These are phyloP conservation scores for Ectemnius lituratus DNA, from an alignment of 2,888 invertebrate genomes.

Conservation along the genomic window DNA sequence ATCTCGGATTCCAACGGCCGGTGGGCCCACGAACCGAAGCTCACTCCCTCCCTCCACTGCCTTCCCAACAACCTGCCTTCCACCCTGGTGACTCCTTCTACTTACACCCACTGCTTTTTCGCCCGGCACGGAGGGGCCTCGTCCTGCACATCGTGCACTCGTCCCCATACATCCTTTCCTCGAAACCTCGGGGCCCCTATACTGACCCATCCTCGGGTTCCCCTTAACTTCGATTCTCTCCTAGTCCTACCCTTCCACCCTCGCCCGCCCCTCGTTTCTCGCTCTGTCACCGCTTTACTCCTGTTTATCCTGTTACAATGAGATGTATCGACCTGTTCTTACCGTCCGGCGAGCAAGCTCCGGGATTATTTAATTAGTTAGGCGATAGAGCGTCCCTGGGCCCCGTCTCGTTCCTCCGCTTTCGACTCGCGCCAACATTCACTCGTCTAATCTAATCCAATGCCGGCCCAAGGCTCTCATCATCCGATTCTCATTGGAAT, in stretches of 20 bases:
- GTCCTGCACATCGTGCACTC: slow-evolving; percentile 31
- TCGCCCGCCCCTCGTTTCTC: neutral
- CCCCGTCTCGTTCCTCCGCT: too few relatives aligned
- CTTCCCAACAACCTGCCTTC: slow-evolving; percentile 15
- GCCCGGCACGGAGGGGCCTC: neutral
- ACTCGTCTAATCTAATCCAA: too few relatives aligned
- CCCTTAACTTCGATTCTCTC: slow-evolving; percentile 22
- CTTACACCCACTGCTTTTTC: slow-evolving; percentile 12
- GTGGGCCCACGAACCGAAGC: slow-evolving; percentile 72
- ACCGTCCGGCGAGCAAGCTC: slow-evolving; percentile 63
- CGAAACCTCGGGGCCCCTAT: neutral
- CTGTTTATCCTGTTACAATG: slow-evolving; percentile 77
- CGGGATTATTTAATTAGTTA: slow-evolving; percentile 77
- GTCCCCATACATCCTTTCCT: slow-evolving; percentile 12
- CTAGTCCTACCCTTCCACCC: neutral
- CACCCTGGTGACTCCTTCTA: slow-evolving; percentile 2
- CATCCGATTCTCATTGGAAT: neutral
- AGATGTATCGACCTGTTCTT: slow-evolving; percentile 76
- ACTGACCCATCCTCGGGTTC: slow-evolving; percentile 44
- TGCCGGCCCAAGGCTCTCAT: too few relatives aligned
- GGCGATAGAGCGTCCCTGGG: slow-evolving; percentile 49
- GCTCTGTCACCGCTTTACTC: slow-evolving; percentile 64
- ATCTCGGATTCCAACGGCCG: slow-evolving; percentile 77
- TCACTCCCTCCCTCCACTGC: slow-evolving; percentile 51
- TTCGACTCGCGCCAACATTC: too few relatives aligned